Evolutionary conservation across 2,888 invertebrate species (phyloP), one percentile per base, ranked within the genome.

Genomic region (Bursaphelenchus okinawaensis): DNA sequence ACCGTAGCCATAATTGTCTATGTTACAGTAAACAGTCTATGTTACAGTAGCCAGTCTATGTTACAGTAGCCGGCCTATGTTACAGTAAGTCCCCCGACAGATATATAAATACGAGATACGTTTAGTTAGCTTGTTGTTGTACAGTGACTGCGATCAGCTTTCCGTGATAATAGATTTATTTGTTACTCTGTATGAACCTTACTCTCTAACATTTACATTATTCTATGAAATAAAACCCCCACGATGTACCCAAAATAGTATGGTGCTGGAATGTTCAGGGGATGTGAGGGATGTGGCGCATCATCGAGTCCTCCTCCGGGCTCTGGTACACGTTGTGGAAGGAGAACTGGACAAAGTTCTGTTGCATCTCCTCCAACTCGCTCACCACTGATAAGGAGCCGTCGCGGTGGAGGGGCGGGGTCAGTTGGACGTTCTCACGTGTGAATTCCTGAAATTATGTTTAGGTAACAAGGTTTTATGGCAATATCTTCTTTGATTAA

Each of bases 361-460:
- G 67, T 62, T 77, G 74, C 61, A 79, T 75, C 56, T 80, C 79
- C 56, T 83, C 83, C 76, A 88, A 88, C 79, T 89, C 89, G n/a
- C 86, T 85, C 70, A 88, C 88, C 63, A 87, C 86, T 73, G 86
- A 86, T 56, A 89, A 83, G n/a, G 85, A 85, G 12, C 85, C 86
- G 12, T 83, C 86, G n/a, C 75, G 66, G 7, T 68, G 72, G 73
- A 87, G 87, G 24, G 94, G 94, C 65, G 95, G 96, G 68, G 96
- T 95, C 76, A 96, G 87, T 85, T 93, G 91, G 16, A 96, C 93
- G 79, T 92, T 90, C 86, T 95, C 94, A 69, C 92, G 92, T 4
- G 96, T 98, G 87, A 98, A 98, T 87, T 94, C 93, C 69, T 91
- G 90, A 23, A 75, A 68, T 8, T 4, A 24, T n/a, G n/a, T n/a